Evolutionary conservation across 1,140 invertebrate genomes (phyloP).

Genomic region (Lasaia peninsularis): DNA sequence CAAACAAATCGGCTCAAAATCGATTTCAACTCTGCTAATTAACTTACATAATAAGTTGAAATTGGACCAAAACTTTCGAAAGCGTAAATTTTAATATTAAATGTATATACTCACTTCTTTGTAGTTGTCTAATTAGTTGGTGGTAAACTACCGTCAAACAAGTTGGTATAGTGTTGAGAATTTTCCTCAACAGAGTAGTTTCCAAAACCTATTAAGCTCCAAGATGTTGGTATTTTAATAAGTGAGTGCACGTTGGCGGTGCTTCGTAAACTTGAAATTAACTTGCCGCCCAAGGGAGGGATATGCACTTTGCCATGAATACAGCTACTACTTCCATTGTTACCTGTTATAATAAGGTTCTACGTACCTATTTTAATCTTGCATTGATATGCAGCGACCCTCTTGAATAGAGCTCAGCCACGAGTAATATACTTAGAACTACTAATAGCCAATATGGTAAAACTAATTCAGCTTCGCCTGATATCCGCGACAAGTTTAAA

Average conservation of each 20-base stretch:
- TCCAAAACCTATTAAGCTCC: constrained; percentile 57
- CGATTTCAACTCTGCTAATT: too few species aligned
- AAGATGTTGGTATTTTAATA: constrained; percentile 62
- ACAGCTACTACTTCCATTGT: constrained; percentile 43
- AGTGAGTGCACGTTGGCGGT: constrained; percentile 46
- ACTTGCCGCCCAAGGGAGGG: constrained; percentile 54
- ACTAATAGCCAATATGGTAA: background rate
- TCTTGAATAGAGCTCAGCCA: constrained; percentile 1
- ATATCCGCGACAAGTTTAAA: too few species aligned
- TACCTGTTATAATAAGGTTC: constrained; percentile 42
- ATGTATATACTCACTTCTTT: constrained; percentile 10
- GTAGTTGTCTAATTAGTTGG: constrained; percentile 20
- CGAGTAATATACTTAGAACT: background rate
- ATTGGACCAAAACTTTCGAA: background rate
- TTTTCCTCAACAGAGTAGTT: constrained; percentile 47
- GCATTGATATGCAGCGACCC: constrained; percentile 22
- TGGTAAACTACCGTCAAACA: constrained; percentile 25
- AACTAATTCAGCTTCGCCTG: too few species aligned
- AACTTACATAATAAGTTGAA: too few species aligned
- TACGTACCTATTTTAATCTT: constrained; percentile 34
- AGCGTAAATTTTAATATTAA: background rate
- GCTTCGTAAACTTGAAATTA: constrained; percentile 63
- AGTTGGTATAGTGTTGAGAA: constrained; percentile 31
- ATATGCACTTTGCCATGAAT: constrained; percentile 52
- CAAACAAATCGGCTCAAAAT: too few species aligned